These are phyloP conservation scores for Babylonia areolata DNA, from an alignment of 1,140 invertebrate species.

Conservation along the genomic window DNA sequence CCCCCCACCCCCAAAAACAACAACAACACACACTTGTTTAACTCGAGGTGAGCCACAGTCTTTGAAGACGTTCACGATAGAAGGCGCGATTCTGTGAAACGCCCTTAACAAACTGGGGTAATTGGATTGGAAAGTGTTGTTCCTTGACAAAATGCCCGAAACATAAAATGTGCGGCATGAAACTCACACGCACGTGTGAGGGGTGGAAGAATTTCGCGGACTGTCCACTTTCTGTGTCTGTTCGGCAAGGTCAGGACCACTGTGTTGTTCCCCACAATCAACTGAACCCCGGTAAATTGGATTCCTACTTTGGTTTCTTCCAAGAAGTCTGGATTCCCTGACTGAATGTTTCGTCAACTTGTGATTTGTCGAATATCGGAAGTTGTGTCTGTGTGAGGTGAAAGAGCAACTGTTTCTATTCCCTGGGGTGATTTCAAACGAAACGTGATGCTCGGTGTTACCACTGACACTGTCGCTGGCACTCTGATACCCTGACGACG, in stretches of 20 bases:
- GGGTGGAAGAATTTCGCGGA: not conserved
- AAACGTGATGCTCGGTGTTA: not conserved
- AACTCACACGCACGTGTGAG: too few relatives aligned
- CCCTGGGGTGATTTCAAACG: not conserved
- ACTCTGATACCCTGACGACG: slow-evolving; percentile 23
- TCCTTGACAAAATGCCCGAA: not conserved
- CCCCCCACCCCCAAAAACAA: too few relatives aligned
- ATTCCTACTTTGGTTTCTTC: not conserved
- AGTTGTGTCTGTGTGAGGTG: not conserved
- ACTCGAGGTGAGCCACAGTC: not conserved
- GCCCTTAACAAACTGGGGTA: not conserved
- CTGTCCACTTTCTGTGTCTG: not conserved
- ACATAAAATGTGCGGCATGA: too few relatives aligned
- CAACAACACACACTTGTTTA: too few relatives aligned
- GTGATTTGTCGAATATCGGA: not conserved
- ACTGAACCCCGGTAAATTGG: not conserved
- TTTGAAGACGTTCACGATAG: not conserved
- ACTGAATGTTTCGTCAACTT: not conserved
- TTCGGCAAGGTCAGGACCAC: not conserved
- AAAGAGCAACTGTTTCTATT: too few relatives aligned
- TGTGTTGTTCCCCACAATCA: not conserved
- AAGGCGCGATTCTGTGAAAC: too few relatives aligned
- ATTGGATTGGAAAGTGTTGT: not conserved
- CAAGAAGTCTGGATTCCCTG: not conserved
- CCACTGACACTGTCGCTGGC: not conserved